Evolutionary conservation across 2,888 invertebrate genomes (phyloP).

Genomic region (Empis livida): DNA sequence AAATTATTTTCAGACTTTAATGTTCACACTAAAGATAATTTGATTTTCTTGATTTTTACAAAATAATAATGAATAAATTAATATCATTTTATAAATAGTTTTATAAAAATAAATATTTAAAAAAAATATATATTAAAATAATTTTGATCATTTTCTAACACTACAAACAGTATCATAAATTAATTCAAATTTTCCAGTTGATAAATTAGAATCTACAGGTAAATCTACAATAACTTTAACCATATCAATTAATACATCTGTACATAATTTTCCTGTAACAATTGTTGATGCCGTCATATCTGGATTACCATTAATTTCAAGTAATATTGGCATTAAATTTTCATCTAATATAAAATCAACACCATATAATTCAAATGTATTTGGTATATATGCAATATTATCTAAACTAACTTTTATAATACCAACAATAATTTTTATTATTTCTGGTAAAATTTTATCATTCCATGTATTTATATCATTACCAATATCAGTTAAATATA

Average conservation of each 20-base stretch:
- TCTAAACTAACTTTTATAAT: conserved; percentile 67
- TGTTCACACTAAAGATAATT: too few species aligned
- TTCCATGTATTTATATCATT: conserved; percentile 44
- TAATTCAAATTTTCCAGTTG: too few species aligned
- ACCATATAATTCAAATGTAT: conserved; percentile 81
- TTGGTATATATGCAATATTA: conserved; percentile 50
- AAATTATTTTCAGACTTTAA: too few species aligned
- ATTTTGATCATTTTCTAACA: too few species aligned
- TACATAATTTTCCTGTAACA: conserved; percentile 71
- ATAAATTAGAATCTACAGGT: conserved; percentile 27
- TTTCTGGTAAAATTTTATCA: conserved; percentile 65
- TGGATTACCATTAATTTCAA: conserved; percentile 87
- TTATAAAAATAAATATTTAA: too few species aligned
- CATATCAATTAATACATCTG: conserved; percentile 67
- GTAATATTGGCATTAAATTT: conserved; percentile 73
- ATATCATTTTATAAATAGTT: too few species aligned
- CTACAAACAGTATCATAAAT: too few species aligned
- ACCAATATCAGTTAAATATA: conserved; percentile 40
- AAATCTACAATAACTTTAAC: conserved; percentile 58
- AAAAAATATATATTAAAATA: too few species aligned
- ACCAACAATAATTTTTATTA: conserved; percentile 71
- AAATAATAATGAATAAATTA: too few species aligned
- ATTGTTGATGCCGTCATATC: conserved; percentile 69
- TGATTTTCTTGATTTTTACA: too few species aligned
- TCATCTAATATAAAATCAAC: conserved; percentile 86